phyloP scores from a whole-genome alignment of 1,140 invertebrate species.

The Argopecten irradians region DNA sequence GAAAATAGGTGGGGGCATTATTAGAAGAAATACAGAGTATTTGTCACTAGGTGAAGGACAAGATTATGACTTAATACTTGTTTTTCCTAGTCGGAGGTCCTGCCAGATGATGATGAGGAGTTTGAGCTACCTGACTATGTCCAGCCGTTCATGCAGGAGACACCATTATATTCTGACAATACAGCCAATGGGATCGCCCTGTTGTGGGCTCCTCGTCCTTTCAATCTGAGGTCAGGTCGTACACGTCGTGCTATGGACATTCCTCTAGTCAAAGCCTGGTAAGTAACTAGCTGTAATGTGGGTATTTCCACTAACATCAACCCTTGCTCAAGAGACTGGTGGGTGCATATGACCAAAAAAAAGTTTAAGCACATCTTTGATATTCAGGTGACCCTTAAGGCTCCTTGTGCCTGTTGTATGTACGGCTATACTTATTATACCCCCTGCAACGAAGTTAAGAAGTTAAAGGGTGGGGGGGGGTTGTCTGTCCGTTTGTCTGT shows the following conservation, averaged over 20 bases:
- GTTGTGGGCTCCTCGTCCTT: slow-evolving; percentile 98
- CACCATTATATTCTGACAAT: slow-evolving; percentile 97
- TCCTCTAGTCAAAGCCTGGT: slow-evolving; percentile 98
- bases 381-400: too few relatives aligned
- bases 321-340: too few relatives aligned
- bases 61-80: background rate
- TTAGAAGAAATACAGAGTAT: too few relatives aligned
- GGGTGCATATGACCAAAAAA: too few relatives aligned
- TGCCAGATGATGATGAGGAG: slow-evolving; percentile 95
- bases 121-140: slow-evolving; percentile 94
- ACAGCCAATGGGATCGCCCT: slow-evolving; percentile 99
- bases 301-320: too few relatives aligned
- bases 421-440: too few relatives aligned
- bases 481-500: too few relatives aligned
- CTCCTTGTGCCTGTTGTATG: too few relatives aligned
- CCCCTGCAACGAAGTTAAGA: too few relatives aligned
- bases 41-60: background rate
- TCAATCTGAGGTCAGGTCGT: slow-evolving; percentile 93
- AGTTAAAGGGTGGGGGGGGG: too few relatives aligned
- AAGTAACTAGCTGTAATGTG: slow-evolving; percentile 74
- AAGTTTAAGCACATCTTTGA: too few relatives aligned
- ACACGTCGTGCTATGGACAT: slow-evolving; percentile 94
- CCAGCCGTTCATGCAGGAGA: slow-evolving; percentile 94
- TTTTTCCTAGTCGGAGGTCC: slow-evolving; percentile 81
- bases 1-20: too few relatives aligned